Evolutionary conservation across 2,888 invertebrate species (phyloP), one percentile per base, ranked within the genome.

Genomic region (Parasteatoda lunata): DNA sequence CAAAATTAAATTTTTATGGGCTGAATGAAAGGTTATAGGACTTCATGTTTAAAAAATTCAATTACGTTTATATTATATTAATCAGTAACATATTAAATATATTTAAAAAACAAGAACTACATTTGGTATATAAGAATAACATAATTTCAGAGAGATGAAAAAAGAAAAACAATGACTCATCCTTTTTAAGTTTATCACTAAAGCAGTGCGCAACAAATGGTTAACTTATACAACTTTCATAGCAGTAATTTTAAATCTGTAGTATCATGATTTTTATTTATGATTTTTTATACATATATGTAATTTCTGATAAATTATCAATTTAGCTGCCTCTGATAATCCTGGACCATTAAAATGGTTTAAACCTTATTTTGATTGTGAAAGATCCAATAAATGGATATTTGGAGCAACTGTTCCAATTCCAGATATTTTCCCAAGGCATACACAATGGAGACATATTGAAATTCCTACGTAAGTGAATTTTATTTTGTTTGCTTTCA

Each of bases 271-370:
- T 54, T 45, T 30, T n/a, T 13, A 4, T 45, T 15, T n/a, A 65
- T n/a, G 8, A 49, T 6, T n/a, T 70, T 54, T 76, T 5, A 70
- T 30, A 11, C 8, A 66, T 45, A 30, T 76, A 30, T 45, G 15
- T 47, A 47, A 8, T 4, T 15, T 48, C 48, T 52, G 52, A 15
- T 71, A 45, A 70, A 66, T 79, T 73, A 72, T 45, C 76, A 72
- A 84, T 85, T 9, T 51, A 93, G 94, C 96, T 66, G 96, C 96
- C 89, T 97, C 97, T 92, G 97, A 97, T 93, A 94, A 94, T 90
- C 96, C 96, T 3, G 97, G 98, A 1, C 98, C 98, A 13, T 96
- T 99, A 0, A 95, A 96, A 91, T 98, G 97, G 95, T 97, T 97
- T 0, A 94, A 95, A 84, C 98, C 98, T 0, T 99, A 98, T 92